Conservation (phyloP, 1,140 invertebrate genomes). For the Diorhabda elongata region DNA sequence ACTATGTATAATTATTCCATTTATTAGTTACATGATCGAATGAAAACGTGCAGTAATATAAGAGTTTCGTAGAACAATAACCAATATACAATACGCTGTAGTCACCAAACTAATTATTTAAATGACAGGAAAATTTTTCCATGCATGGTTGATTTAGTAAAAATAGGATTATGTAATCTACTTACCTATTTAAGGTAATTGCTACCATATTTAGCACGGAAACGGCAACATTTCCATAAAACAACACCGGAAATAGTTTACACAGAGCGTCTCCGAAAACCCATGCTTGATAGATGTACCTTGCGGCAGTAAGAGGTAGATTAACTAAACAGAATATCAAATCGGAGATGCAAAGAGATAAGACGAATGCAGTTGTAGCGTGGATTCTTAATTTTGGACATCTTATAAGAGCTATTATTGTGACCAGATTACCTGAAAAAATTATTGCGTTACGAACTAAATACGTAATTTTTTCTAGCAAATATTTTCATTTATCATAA, state of each 20-base stretch:
- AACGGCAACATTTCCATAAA: constrained; percentile 85
- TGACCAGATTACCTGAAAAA: constrained; percentile 73
- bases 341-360: constrained; percentile 81
- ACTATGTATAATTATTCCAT: too few relatives aligned
- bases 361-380: constrained; percentile 83
- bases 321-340: constrained; percentile 80
- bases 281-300: constrained; percentile 79
- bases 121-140: too few relatives aligned
- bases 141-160: too few relatives aligned
- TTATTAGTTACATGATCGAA: too few relatives aligned
- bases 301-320: constrained; percentile 75
- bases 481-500: too few relatives aligned
- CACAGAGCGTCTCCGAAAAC: constrained; percentile 74
- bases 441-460: too few relatives aligned
- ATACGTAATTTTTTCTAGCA: too few relatives aligned
- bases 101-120: too few relatives aligned
- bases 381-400: constrained; percentile 72
- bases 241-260: constrained; percentile 81
- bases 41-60: too few relatives aligned
- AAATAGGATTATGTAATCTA: not conserved
- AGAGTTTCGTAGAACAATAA: too few relatives aligned
- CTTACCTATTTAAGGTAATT: constrained; percentile 83
- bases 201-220: constrained; percentile 85
- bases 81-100: too few relatives aligned
- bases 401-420: constrained; percentile 69